Base-by-base conservation (phyloP, 2,113 vertebrate species). In the Coryphaenoides rupestris region DNA sequence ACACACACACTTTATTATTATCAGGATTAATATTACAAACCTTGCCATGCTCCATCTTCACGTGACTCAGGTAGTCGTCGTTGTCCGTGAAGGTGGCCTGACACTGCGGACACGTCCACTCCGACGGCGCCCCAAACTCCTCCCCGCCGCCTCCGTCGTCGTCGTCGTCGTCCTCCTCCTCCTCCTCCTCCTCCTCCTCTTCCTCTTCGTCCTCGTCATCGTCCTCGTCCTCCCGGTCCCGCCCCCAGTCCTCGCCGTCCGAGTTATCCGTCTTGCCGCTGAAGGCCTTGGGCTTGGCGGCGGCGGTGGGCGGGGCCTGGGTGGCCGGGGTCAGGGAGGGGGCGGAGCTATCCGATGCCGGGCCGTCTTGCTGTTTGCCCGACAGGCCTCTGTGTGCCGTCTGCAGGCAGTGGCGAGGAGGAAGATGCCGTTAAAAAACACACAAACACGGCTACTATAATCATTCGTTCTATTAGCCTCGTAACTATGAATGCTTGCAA, bases 341-440 rank as follows among this genome's bases (percentile, higher is more conserved):
- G 63, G 79, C 75, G 0, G 85, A 53, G 19, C 78, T 68, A 21
- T 90, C 74, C 0, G 89, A 63, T n/a, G n/a, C n/a, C 0, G 89
- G 86, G 1, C 89, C 62, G 49, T 95, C 94, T 0, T 88, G 77
- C 81, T 91, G 77, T 81, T 91, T 91, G 73, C 81, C 84, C 0
- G 87, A 68, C 0, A 84, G 77, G 40, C 88, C 89, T 85, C 89
- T 83, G 76, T 91, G 90, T 57, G 83, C 82, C 1, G 88, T 90
- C 90, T 91, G 78, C 64, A 50, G 5, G 47, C 47, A 15, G 15
- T 5, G n/a, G 47, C 1, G 47, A 16, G 33, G 33, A 3, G 47
- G 14, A n/a, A n/a, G n/a, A n/a, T n/a, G n/a, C n/a, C n/a, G 33
- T 40, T 13, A 40, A 50, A n/a, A 16, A 50, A 13, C 47, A n/a